Base-by-base conservation (phyloP, 1,140 invertebrate species). In the Chrysoperla carnea region DNA sequence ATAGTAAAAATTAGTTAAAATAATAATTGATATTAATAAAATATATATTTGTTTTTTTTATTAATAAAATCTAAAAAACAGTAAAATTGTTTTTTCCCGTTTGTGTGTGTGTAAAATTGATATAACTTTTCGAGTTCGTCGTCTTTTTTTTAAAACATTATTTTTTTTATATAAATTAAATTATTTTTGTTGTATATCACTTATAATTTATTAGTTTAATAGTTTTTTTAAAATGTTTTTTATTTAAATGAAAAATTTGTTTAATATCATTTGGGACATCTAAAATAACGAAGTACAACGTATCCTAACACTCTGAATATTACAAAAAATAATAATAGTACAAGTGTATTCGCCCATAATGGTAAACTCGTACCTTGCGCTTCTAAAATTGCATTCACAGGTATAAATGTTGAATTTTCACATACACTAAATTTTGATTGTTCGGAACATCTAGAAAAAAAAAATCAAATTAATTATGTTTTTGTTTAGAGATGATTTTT, bases 251-350 rank as follows among this genome's bases (percentile, higher is more conserved):
- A 23, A 23, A 5, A 23, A 23, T 23, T 23, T 23, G 50, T 35
- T 35, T 42, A 11, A 35, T 27, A 40, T 68, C 61, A 75, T 59
- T 73, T 74, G 37, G 75, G 75, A 51, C 75, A 71, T 47, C 79
- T 71, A 52, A 81, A 67, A 56, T 76, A 84, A 46, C 82, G 70
- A 46, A 86, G 62, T 37, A 84, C 79, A 41, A 81, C 59, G 55
- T 86, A 86, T 39, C 82, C 82, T 36, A 84, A 64, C 23, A 76
- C 59, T 47, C 82, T 68, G 60, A 84, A 84, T 39, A 80, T 67
- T 43, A 84, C 52, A 38, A 86, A 68, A 60, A 84, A 85, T 43
- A 70, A 66, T 41, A 85, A 50, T 37, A 85, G 63, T n/a, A 84
- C 74, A 2, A 78, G 54, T 7, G 81, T 83, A 61, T 85, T 85